Conservation (phyloP, 2,888 invertebrate genomes). For the Drosophila rubida region DNA sequence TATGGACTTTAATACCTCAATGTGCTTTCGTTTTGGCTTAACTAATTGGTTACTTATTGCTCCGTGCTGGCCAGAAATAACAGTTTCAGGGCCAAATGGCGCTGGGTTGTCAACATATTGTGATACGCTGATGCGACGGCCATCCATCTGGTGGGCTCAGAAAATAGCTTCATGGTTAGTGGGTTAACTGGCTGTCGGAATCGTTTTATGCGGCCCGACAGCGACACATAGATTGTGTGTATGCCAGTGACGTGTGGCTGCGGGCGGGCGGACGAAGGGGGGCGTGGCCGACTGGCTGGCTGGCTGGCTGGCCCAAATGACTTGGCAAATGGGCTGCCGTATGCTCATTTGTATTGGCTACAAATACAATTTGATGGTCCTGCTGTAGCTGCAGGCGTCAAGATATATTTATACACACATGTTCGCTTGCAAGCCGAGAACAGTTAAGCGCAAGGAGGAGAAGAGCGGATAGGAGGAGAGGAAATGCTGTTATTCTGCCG, state of each 20-base stretch:
- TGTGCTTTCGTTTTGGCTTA: not conserved
- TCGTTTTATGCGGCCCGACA: conserved; percentile 63
- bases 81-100: conserved; percentile 11
- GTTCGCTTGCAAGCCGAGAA: conserved; percentile 65
- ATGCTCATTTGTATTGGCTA: conserved; percentile 80
- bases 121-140: conserved; percentile 40
- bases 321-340: conserved; percentile 77
- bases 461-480: no score
- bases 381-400: conserved; percentile 59
- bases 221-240: conserved; percentile 45
- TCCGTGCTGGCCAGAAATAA: not conserved
- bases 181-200: conserved; percentile 72
- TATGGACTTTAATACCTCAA: not conserved
- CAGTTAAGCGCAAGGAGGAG: conserved; percentile 60
- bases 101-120: conserved; percentile 54
- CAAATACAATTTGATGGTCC: conserved; percentile 77
- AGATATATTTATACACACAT: conserved; percentile 69
- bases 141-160: conserved; percentile 39
- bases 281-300: conserved; percentile 50
- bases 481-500: conserved; percentile 11
- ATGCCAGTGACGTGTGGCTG: not conserved
- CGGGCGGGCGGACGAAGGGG: not conserved
- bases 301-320: conserved; percentile 62
- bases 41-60: not conserved
- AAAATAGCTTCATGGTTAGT: conserved; percentile 63